Percentiles rank a stretch among this genome's conserved stretches.
Conservation (phyloP, 53 echinoderm and acorn worm species). For the Holothuria leucospilota region DNA sequence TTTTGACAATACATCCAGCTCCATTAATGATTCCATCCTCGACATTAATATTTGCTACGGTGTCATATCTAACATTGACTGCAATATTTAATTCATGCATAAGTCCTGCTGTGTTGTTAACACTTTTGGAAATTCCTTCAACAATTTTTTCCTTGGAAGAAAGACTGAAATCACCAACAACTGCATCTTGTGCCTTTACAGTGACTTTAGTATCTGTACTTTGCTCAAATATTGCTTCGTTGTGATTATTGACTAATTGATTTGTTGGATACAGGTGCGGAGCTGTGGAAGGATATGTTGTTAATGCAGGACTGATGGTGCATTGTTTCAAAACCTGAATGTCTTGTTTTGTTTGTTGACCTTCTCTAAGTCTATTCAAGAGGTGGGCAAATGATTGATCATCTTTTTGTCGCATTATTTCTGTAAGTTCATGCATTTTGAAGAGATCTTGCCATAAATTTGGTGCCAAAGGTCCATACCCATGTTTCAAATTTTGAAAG, state of each 20-base stretch:
- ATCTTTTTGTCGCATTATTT: conserved; percentile 48
- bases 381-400: conserved; percentile 27
- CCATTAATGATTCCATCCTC: conserved; percentile 62
- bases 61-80: conserved; percentile 39
- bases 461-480: conserved; percentile 34
- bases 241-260: conserved; percentile 20
- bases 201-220: background rate
- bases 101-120: conserved; percentile 2
- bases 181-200: conserved; percentile 8
- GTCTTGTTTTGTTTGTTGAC: conserved; percentile 9
- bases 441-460: conserved; percentile 21
- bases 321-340: no score
- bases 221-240: background rate
- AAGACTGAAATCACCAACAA: background rate
- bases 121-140: background rate
- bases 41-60: conserved; percentile 50
- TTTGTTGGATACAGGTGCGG: conserved; percentile 42
- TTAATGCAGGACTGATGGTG: no score
- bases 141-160: background rate
- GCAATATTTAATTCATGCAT: background rate
- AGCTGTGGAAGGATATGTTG: background rate
- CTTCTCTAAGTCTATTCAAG: conserved; percentile 20
- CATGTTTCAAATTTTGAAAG: conserved; percentile 27
- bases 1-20: conserved; percentile 42
- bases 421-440: background rate